Evolutionary conservation across 2,113 vertebrate genomes (phyloP).

Genomic region (Microcebus tavaratra): DNA sequence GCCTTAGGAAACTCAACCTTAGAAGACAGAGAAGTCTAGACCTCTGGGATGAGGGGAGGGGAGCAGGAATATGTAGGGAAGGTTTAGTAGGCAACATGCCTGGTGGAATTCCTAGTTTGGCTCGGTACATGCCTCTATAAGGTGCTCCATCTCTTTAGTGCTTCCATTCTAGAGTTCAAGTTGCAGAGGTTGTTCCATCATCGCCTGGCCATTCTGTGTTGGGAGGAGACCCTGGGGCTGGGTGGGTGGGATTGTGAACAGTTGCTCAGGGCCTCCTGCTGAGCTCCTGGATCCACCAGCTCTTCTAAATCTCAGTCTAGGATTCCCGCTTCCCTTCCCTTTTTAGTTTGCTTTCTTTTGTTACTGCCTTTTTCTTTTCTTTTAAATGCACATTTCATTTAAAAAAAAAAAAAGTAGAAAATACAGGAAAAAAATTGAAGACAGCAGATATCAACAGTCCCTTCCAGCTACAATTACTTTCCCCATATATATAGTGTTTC

Average conservation of each 20-base stretch:
- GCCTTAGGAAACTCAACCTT: neutral
- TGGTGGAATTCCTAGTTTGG: neutral
- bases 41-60: neutral
- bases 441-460: neutral
- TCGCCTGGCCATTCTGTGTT: neutral
- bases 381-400: neutral
- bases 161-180: neutral
- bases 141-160: neutral
- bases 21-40: neutral
- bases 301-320: neutral
- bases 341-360: neutral
- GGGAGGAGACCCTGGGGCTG: neutral
- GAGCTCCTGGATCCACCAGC: neutral
- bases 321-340: neutral
- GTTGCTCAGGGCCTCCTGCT: neutral
- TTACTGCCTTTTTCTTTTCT: neutral
- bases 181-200: neutral
- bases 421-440: neutral
- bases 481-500: neutral
- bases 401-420: neutral
- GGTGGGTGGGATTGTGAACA: neutral
- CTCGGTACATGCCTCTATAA: fast-evolving
- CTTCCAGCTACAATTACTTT: neutral
- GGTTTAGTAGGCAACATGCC: neutral
- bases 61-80: neutral